phyloP scores from a whole-genome alignment of 2,797 vertebrate genomes.

The Emys orbicularis region DNA sequence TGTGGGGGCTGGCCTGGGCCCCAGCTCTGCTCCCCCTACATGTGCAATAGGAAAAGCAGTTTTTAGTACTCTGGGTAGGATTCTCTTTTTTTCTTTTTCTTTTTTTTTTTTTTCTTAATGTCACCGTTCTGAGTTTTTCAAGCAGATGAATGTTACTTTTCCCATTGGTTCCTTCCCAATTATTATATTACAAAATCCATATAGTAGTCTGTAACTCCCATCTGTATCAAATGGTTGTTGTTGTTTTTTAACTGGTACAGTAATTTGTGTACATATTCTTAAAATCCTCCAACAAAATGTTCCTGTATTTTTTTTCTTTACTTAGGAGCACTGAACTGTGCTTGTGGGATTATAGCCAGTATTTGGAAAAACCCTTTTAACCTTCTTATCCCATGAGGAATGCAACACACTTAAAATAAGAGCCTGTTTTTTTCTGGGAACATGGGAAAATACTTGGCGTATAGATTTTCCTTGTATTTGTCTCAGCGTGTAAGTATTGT shows the following conservation, averaged over 20 bases:
- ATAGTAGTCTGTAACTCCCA: not conserved
- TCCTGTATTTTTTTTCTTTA: not conserved
- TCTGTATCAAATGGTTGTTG: not conserved
- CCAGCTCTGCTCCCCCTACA: too few relatives aligned
- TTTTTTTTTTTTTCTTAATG: not conserved
- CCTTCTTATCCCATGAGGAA: not conserved
- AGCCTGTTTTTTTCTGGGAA: not conserved
- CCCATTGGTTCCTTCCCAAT: not conserved
- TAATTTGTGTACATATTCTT: not conserved
- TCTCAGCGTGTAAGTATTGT: slow-evolving; percentile 16
- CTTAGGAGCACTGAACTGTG: not conserved
- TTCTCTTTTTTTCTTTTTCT: too few relatives aligned
- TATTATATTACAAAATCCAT: not conserved
- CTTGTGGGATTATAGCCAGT: not conserved
- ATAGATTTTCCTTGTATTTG: slow-evolving; percentile 44
- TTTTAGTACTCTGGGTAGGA: not conserved
- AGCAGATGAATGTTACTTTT: not conserved
- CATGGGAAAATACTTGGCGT: slow-evolving; percentile 1
- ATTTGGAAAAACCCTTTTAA: not conserved
- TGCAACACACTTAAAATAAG: not conserved
- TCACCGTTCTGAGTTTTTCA: not conserved
- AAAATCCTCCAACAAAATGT: not conserved
- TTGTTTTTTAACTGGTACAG: not conserved
- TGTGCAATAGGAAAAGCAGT: not conserved
- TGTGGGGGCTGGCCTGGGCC: too few relatives aligned